Percentiles rank a stretch among this genome's conserved stretches.
Conservation (phyloP, 2,797 vertebrate species). For the Lutjanus argentimaculatus region DNA sequence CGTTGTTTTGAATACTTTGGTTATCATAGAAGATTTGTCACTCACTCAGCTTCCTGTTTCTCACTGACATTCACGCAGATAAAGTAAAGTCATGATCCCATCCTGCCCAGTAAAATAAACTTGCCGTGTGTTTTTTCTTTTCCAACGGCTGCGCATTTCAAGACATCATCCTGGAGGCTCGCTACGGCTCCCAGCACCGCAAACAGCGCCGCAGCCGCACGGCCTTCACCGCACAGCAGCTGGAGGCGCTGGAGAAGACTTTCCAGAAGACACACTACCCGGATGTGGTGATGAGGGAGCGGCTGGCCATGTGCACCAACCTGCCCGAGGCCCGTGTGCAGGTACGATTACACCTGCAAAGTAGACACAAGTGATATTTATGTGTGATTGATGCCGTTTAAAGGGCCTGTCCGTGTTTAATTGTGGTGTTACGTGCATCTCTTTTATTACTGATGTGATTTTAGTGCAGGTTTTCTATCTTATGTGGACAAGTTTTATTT, state of each 20-base stretch:
- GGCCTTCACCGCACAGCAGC: conserved; percentile 96
- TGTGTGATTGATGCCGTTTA: neutral
- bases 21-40: too few relatives aligned
- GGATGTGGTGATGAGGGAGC: conserved; percentile 97
- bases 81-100: neutral
- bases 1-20: neutral
- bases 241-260: conserved; percentile 97
- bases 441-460: neutral
- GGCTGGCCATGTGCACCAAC: conserved; percentile 98
- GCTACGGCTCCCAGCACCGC: conserved; percentile 97
- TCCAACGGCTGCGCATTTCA: conserved; percentile 99
- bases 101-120: conserved; percentile 88
- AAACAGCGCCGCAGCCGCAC: conserved; percentile 98
- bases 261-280: conserved; percentile 99
- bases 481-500: neutral
- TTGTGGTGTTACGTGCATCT: neutral
- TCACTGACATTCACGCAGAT: neutral
- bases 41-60: too few relatives aligned
- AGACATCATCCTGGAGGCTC: conserved; percentile 99
- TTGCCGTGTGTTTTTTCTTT: conserved; percentile 88
- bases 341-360: conserved; percentile 77
- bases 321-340: conserved; percentile 97
- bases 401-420: neutral
- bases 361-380: neutral
- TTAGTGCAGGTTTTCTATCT: neutral